Evolutionary conservation across 2,797 vertebrate species (phyloP).

Genomic region (Eulemur coronatus): DNA sequence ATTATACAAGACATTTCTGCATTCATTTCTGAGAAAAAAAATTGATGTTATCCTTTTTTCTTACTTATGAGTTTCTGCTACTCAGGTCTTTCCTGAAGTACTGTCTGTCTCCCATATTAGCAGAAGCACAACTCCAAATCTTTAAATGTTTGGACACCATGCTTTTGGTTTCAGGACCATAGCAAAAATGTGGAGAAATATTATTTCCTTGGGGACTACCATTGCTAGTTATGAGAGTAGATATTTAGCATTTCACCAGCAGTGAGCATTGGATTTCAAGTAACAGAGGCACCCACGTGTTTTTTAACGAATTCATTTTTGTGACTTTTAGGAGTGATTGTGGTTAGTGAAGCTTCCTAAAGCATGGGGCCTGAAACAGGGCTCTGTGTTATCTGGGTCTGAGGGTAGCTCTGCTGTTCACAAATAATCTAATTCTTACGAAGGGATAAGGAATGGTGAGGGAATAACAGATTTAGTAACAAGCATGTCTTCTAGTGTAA

Average conservation of each 20-base stretch:
- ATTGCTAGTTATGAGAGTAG: neutral
- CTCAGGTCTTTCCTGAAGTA: neutral
- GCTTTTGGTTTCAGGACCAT: neutral
- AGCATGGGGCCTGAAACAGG: rapidly evolving
- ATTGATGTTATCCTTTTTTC: neutral
- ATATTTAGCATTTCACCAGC: neutral
- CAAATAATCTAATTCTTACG: neutral
- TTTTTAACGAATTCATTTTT: neutral
- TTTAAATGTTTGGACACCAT: neutral
- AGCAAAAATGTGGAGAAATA: neutral
- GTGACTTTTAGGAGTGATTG: neutral
- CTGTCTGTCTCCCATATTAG: neutral
- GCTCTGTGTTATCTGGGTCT: neutral
- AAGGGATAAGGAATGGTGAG: neutral
- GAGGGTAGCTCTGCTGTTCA: neutral
- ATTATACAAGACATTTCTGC: neutral
- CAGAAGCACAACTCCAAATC: neutral
- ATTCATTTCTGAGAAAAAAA: neutral
- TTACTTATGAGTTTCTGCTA: neutral
- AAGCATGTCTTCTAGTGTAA: neutral
- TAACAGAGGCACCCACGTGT: neutral
- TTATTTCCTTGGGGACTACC: neutral
- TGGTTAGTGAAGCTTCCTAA: neutral
- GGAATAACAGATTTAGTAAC: neutral
- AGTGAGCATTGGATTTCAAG: neutral